These are phyloP conservation scores for Athalia cordata DNA, from an alignment of 2,888 invertebrate genomes.

Conservation along the genomic window DNA sequence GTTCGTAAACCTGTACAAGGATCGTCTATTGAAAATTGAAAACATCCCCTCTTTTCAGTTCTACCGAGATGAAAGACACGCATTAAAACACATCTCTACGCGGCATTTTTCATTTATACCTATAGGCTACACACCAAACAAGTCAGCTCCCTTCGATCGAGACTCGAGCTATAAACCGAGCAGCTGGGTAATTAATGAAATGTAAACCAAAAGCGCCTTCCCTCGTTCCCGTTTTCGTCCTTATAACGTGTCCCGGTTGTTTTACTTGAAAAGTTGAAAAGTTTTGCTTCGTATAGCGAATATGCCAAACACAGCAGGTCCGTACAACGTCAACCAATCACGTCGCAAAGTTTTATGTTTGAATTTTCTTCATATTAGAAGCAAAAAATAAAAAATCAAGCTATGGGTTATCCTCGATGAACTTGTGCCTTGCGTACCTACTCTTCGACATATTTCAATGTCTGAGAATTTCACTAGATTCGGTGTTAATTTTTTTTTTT, in stretches of 20 bases:
- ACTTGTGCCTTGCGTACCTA: no score
- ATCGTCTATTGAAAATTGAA: constrained; percentile 13
- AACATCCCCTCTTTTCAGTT: constrained; percentile 19
- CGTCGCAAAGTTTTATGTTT: neutral
- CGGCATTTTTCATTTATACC: constrained; percentile 28
- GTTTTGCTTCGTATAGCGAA: neutral
- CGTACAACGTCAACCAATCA: neutral
- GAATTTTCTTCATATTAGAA: neutral
- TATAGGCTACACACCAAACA: neutral
- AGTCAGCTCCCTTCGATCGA: neutral
- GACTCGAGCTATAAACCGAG: neutral
- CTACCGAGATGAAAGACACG: constrained; percentile 32
- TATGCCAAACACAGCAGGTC: no score
- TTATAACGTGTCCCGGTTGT: neutral
- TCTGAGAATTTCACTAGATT: no score
- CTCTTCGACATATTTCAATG: no score
- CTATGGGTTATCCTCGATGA: no score
- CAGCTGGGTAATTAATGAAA: constrained; percentile 44
- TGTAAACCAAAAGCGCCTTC: constrained; percentile 24
- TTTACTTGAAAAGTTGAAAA: neutral
- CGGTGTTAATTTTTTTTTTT: no score
- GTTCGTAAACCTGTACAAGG: neutral
- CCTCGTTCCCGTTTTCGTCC: neutral
- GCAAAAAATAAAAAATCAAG: no score
- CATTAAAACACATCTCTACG: constrained; percentile 34